These are phyloP conservation scores for Abscondita cerata DNA, from an alignment of 2,888 invertebrate genomes.

Conservation along the genomic window DNA sequence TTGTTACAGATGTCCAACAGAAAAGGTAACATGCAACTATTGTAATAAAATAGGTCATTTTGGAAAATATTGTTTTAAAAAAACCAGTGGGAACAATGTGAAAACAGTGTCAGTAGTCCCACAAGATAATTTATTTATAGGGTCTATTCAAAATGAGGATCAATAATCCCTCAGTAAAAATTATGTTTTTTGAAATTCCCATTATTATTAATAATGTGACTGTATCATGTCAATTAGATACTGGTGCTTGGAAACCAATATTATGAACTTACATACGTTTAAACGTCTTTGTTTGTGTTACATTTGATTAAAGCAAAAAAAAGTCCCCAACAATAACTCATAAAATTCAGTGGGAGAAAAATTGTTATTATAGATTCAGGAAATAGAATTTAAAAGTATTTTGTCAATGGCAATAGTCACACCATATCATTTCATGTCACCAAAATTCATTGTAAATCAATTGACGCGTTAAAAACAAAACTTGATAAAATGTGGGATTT, in stretches of 20 bases:
- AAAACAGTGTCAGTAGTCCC: neutral
- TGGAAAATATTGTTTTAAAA: neutral
- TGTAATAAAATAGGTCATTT: too few species aligned
- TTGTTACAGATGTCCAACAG: too few species aligned
- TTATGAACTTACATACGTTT: neutral
- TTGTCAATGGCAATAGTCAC: neutral
- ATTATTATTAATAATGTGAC: slow-evolving; percentile 2
- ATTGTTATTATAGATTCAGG: neutral
- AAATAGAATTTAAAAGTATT: neutral
- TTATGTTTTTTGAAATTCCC: neutral
- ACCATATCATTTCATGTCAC: neutral
- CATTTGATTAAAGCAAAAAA: neutral
- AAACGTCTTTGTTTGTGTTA: neutral
- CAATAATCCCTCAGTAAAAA: too few species aligned
- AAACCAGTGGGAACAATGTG: neutral
- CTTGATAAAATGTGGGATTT: neutral
- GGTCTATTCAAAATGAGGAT: too few species aligned
- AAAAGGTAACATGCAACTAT: too few species aligned
- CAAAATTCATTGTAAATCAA: neutral
- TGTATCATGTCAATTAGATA: slow-evolving; percentile 3
- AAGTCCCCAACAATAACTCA: slow-evolving; percentile 3
- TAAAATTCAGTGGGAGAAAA: slow-evolving; percentile 6
- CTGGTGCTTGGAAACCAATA: slow-evolving; percentile 5
- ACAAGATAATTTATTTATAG: too few species aligned
- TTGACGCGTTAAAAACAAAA: neutral